Evolutionary conservation across 92 coral and sea anemone genomes (phyloP), one percentile per base, ranked within the genome.

Genomic region (Palythoa grandiflora): DNA sequence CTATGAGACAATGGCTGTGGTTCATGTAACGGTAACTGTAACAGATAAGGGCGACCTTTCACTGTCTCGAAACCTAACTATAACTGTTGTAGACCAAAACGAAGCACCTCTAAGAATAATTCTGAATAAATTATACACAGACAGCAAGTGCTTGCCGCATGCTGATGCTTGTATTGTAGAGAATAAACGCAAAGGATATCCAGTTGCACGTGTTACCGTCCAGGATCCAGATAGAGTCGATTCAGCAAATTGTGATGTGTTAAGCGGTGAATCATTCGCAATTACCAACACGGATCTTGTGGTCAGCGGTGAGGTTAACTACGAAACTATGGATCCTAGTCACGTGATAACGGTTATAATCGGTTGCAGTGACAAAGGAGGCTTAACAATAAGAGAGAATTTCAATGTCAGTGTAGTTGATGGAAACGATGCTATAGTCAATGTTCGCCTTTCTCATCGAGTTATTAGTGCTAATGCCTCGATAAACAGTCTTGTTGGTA

Each of bases 401-500:
- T 93, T 88, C 78, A 88, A 93, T 47, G 54, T 93, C 78, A 88
- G 86, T 55, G 60, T 93, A 20, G 38, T 89, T 35, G 92, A 93
- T 76, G 88, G 85, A 4, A 93, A 93, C 68, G 95, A 93, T 51
- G 79, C 94, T 17, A 91, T 93, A 17, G 83, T 89, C 10, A 38
- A 79, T 2, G 95, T 93, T 19, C 40, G 38, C 68, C 84, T 91
- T 60, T 91, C 95, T 15, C 94, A 93, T 63, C 86, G 78, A 37
- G 68, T 93, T 54, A 90, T 91, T 14, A 91, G 92, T 44, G 88
- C 92, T 28, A 91, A 68, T 70, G 94, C 94, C 0, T 84, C 94
- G 11, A 77, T 88, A 21, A 90, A 77, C 14, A 91, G 94, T 80
- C 94, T 93, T 1, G 89, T 93, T 15, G 95, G 94, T 79, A 93